Evolutionary conservation across 2,888 invertebrate species (phyloP).

Genomic region (Peribatodes rhomboidaria): DNA sequence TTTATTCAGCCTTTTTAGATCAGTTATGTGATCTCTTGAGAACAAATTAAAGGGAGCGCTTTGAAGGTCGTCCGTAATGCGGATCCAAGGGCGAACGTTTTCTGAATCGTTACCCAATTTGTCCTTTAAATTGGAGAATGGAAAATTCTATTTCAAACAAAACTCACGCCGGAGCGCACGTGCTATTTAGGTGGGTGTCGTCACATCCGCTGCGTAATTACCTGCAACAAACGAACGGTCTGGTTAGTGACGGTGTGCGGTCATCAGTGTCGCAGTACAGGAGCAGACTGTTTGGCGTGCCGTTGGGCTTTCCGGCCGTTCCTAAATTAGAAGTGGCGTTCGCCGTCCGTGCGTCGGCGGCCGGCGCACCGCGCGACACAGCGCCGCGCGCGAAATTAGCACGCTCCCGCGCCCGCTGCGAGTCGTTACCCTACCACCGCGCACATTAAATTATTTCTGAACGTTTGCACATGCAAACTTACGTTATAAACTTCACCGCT

Average conservation of each 20-base stretch:
- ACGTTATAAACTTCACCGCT: constrained; percentile 55
- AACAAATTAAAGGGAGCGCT: constrained; percentile 31
- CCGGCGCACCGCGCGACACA: constrained; percentile 30
- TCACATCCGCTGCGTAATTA: constrained; percentile 51
- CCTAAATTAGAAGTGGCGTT: constrained; percentile 66
- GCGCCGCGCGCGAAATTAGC: constrained; percentile 51
- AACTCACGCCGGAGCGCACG: constrained; percentile 13
- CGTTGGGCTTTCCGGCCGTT: constrained; percentile 58
- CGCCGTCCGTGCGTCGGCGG: constrained; percentile 46
- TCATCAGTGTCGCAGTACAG: constrained; percentile 42
- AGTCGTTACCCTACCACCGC: constrained; percentile 57
- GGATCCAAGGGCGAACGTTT: constrained; percentile 19
- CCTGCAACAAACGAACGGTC: constrained; percentile 55
- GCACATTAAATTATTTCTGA: constrained; percentile 70
- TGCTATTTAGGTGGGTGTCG: constrained; percentile 21
- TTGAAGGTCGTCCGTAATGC: constrained; percentile 25
- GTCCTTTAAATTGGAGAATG: constrained; percentile 10
- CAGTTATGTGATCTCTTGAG: constrained; percentile 40
- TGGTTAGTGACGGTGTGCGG: constrained; percentile 38
- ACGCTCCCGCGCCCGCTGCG: constrained; percentile 40
- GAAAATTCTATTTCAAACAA: neutral
- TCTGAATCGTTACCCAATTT: constrained; percentile 26
- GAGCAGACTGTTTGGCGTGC: constrained; percentile 71
- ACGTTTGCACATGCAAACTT: constrained; percentile 65
- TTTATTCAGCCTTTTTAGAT: constrained; percentile 52